A percentile compares a stretch with the other conserved stretches of the same genome.
phyloP scores from a whole-genome alignment of 1,140 invertebrate genomes.

The Neomicropteryx cornuta region DNA sequence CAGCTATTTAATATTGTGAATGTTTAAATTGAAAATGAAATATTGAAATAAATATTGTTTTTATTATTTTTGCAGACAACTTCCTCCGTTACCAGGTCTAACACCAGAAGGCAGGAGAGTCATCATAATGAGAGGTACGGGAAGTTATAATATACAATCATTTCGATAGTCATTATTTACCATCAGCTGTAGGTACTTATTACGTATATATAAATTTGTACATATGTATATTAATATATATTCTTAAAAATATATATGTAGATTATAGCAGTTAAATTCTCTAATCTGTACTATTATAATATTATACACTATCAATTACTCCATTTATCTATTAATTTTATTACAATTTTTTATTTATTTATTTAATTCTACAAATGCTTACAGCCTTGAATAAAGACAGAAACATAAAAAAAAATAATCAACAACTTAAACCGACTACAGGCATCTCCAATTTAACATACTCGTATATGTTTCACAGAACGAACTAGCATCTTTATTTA shows the following conservation, averaged over 20 bases:
- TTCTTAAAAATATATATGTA: neutral
- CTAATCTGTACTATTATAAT: too few relatives aligned
- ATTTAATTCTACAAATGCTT: too few relatives aligned
- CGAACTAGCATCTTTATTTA: too few relatives aligned
- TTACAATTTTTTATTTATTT: too few relatives aligned
- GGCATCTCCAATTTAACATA: too few relatives aligned
- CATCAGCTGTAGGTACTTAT: neutral
- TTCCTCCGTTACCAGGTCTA: conserved; percentile 68
- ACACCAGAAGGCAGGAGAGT: conserved; percentile 70
- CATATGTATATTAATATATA: neutral
- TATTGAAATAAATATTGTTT: too few relatives aligned
- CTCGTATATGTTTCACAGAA: too few relatives aligned
- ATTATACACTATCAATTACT: too few relatives aligned
- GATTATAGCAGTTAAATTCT: neutral
- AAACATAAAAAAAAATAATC: neutral
- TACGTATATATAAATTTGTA: neutral
- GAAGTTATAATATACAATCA: neutral
- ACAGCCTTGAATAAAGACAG: neutral
- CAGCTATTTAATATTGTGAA: too few relatives aligned
- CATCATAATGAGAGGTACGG: conserved; percentile 39
- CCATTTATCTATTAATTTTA: too few relatives aligned
- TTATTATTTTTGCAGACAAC: conserved; percentile 45
- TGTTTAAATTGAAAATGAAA: too few relatives aligned
- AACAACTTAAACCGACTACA: too few relatives aligned
- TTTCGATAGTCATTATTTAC: neutral